Percentiles rank a stretch among this genome's conserved stretches.
Conservation (phyloP, 2,113 vertebrate species). For the Notechis scutatus region DNA sequence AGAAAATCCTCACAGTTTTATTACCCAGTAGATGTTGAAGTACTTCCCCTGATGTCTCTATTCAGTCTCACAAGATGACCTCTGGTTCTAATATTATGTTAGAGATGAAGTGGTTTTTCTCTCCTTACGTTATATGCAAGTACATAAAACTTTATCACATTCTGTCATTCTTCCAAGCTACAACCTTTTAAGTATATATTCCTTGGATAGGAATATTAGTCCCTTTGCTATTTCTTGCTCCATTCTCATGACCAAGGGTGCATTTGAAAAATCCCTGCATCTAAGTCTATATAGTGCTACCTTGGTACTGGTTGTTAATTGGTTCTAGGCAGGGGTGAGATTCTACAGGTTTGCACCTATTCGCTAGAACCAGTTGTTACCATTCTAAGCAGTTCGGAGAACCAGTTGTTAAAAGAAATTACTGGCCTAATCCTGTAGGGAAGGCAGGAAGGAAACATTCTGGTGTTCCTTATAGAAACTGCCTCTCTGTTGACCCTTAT, state of each 20-base stretch:
- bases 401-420: too few relatives aligned
- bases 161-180: background rate
- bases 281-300: background rate
- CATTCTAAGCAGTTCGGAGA: too few relatives aligned
- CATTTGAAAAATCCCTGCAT: background rate
- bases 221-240: background rate
- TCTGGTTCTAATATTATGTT: background rate
- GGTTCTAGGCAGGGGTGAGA: background rate
- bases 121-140: background rate
- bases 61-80: background rate
- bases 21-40: background rate
- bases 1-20: background rate
- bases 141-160: background rate
- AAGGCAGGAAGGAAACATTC: too few relatives aligned
- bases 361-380: too few relatives aligned
- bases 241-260: background rate
- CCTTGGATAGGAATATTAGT: background rate
- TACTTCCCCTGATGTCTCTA: background rate
- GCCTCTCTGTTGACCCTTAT: too few relatives aligned
- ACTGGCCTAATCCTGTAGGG: too few relatives aligned
- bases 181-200: background rate
- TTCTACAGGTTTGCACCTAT: too few relatives aligned
- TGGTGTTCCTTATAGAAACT: too few relatives aligned
- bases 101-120: background rate
- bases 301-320: background rate